Percentiles rank a stretch among this genome's conserved stretches.
These are phyloP conservation scores for Sinocyclocheilus grahami DNA, from an alignment of 2,113 vertebrate genomes.

Conservation along the genomic window DNA sequence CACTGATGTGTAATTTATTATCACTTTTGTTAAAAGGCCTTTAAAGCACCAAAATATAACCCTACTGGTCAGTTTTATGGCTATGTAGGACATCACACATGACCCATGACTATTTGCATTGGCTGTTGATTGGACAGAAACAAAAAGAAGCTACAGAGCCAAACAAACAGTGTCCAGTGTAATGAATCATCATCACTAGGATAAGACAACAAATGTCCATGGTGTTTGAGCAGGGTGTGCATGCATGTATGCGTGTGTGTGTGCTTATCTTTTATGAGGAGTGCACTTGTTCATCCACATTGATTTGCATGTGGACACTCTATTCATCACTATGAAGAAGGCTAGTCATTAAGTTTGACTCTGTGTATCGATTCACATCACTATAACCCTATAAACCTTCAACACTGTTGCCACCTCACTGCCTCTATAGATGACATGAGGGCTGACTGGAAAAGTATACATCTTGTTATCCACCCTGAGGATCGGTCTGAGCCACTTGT, in stretches of 20 bases:
- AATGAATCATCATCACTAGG: slow-evolving; percentile 36
- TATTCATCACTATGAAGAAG: slow-evolving; percentile 48
- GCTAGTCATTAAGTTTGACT: slow-evolving; percentile 48
- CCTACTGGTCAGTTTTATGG: background rate
- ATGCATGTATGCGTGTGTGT: slow-evolving; percentile 7
- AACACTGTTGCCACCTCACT: slow-evolving; percentile 6
- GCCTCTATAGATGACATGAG: slow-evolving; percentile 17
- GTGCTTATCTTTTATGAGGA: background rate
- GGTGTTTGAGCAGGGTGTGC: slow-evolving; percentile 7
- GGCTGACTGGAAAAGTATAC: background rate
- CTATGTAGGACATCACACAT: slow-evolving; percentile 4
- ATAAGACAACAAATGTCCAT: slow-evolving; percentile 20
- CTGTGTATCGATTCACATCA: slow-evolving; percentile 36
- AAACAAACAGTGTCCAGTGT: slow-evolving; percentile 12
- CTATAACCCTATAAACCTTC: slow-evolving; percentile 5
- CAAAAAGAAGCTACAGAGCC: background rate
- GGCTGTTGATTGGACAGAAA: background rate
- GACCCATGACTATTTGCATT: background rate
- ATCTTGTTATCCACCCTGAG: background rate
- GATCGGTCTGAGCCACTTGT: background rate
- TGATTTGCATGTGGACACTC: slow-evolving; percentile 36
- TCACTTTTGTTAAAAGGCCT: background rate
- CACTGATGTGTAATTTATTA: background rate
- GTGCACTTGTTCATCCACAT: slow-evolving; percentile 18
- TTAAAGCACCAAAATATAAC: background rate